Base-by-base conservation (phyloP, 1,140 invertebrate species). In the Liolophura sinensis region DNA sequence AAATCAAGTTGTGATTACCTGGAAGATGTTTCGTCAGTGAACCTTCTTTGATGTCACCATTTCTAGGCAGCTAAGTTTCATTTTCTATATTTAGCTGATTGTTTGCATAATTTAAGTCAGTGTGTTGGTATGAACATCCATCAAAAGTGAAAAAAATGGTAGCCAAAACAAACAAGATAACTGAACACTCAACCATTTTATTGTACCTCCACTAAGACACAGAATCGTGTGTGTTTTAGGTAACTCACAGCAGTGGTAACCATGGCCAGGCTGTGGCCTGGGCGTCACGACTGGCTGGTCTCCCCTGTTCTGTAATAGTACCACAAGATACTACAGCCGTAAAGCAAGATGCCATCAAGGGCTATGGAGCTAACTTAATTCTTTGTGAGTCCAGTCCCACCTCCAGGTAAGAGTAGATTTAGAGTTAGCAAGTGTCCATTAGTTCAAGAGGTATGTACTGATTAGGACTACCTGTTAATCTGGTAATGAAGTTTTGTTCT, bases 181-280 rank as follows among this genome's bases (percentile, higher is more conserved):
- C 65, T 40, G 51, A 63, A 4, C 25, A 58, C 4, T 57, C 65
- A 20, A 7, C 7, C 1, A 20, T 20, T n/a, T 6, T 61, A 31
- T 58, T 58, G 20, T 27, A 31, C n/a, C n/a, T n/a, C n/a, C n/a
- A n/a, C n/a, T n/a, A n/a, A n/a, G n/a, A n/a, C n/a, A n/a, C 12
- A 50, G 31, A 40, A 40, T 40, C 31, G 25, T 48, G 15, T 48
- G 15, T 62, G 51, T 69, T 67, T 60, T 49, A 82, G 78, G 80
- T 85, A 1, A 87, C 85, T 4, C 84, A 86, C 70, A 85, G 84
- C 63, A 85, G 83, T 71, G 86, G 86, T 40, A 87, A 87, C 65
- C 86, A 86, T 79, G 85, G 85, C 12, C 84, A 85, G 60, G 86
- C 82, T 1, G 63, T 86, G 52, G 83, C 85, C 0, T 85, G 83